A percentile compares a stretch with the other conserved stretches of the same genome.
Conservation (phyloP, 1,140 invertebrate species). For the Zaprionus ornatus region DNA sequence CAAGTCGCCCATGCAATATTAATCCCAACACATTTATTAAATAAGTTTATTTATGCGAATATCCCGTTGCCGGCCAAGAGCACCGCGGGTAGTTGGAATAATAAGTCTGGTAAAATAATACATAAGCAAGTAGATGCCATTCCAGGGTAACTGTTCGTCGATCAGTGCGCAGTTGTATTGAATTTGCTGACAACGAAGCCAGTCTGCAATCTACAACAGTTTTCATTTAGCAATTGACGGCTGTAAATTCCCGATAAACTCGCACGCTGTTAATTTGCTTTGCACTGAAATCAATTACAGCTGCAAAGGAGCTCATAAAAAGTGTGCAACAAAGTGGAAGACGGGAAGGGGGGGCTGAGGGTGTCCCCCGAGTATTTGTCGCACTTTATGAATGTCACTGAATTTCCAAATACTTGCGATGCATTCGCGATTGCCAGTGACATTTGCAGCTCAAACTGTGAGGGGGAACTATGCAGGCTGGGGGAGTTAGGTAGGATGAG, state of each 20-base stretch:
- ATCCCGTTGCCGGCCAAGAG: background rate
- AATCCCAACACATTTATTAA: background rate
- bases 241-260: conserved; percentile 66
- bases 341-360: no score
- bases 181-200: conserved; percentile 49
- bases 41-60: conserved; percentile 12
- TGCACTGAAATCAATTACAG: conserved; percentile 56
- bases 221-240: conserved; percentile 50
- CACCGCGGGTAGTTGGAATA: no score
- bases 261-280: conserved; percentile 61
- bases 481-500: background rate
- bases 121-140: no score
- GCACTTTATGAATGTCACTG: background rate
- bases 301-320: conserved; percentile 1
- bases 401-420: background rate
- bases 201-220: conserved; percentile 47
- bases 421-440: background rate
- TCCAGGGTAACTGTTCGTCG: conserved; percentile 4
- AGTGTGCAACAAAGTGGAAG: background rate
- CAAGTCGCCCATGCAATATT: background rate
- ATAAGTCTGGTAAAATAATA: no score
- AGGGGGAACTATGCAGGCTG: background rate
- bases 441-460: background rate
- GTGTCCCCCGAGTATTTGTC: background rate
- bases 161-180: conserved; percentile 14